Conservation (phyloP, 2,113 vertebrate genomes). For the Tamias sibiricus region DNA sequence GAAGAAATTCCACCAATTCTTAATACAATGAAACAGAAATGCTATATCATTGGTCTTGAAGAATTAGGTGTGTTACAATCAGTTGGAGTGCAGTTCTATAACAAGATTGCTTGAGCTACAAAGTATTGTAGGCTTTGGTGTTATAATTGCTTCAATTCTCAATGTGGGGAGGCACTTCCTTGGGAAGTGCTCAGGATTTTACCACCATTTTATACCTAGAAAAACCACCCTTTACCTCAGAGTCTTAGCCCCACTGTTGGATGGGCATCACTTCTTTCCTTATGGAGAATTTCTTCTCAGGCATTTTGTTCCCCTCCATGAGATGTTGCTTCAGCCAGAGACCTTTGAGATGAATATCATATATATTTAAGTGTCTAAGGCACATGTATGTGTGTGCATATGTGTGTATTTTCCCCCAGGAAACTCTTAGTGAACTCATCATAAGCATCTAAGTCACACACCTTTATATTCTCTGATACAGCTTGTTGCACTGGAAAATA, state of each 20-base stretch:
- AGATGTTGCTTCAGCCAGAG: slow-evolving; percentile 13
- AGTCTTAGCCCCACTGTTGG: neutral
- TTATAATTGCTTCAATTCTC: neutral
- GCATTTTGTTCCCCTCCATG: neutral
- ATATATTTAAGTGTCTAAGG: neutral
- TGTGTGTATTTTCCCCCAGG: neutral
- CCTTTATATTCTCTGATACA: neutral
- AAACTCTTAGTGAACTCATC: neutral
- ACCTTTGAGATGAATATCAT: slow-evolving; percentile 33
- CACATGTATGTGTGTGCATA: neutral
- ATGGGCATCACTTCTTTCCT: slow-evolving; percentile 23
- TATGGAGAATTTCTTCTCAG: neutral
- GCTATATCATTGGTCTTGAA: neutral
- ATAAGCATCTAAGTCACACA: neutral
- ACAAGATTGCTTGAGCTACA: neutral
- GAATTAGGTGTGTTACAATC: neutral
- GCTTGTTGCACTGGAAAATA: neutral
- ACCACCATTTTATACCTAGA: neutral
- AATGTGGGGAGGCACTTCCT: neutral
- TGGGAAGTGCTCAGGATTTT: neutral
- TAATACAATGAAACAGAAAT: slow-evolving; percentile 30
- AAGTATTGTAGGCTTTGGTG: neutral
- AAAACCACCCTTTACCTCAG: slow-evolving; percentile 22
- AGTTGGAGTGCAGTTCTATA: neutral
- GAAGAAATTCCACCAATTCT: neutral